phyloP scores from a whole-genome alignment of 2,797 vertebrate genomes.

The Crenuchus spilurus region DNA sequence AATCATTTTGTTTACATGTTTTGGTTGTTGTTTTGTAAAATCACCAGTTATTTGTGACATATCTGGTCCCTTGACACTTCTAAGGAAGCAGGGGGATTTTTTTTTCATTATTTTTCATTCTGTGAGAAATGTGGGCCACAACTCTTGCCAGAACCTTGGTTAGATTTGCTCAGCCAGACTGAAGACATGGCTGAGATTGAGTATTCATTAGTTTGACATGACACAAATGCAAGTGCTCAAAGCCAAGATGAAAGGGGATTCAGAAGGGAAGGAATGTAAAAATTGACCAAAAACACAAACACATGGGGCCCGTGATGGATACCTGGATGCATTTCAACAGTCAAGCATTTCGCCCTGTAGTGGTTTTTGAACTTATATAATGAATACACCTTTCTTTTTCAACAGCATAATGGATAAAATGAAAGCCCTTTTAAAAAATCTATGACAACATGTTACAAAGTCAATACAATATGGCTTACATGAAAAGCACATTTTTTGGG shows the following conservation, averaged over 20 bases:
- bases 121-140: slow-evolving; percentile 16
- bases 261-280: slow-evolving; percentile 50
- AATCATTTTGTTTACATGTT: slow-evolving; percentile 33
- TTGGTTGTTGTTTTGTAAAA: slow-evolving; percentile 39
- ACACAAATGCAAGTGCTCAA: slow-evolving; percentile 51
- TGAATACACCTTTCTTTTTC: slow-evolving; percentile 50
- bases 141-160: slow-evolving; percentile 34
- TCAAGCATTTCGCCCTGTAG: slow-evolving; percentile 38
- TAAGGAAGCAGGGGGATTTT: neutral
- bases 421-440: slow-evolving; percentile 47
- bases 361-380: slow-evolving; percentile 50
- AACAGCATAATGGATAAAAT: slow-evolving; percentile 50
- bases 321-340: slow-evolving; percentile 52
- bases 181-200: slow-evolving; percentile 52
- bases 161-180: slow-evolving; percentile 40
- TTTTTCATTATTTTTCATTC: slow-evolving; percentile 31
- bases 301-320: slow-evolving; percentile 54
- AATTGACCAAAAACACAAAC: slow-evolving; percentile 57
- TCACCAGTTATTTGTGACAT: slow-evolving; percentile 38
- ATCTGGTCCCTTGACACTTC: neutral
- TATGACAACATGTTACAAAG: slow-evolving; percentile 40
- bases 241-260: slow-evolving; percentile 51
- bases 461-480: slow-evolving; percentile 39
- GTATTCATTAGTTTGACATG: slow-evolving; percentile 52
- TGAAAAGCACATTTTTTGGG: slow-evolving; percentile 44